A percentile compares a stretch with the other conserved stretches of the same genome.
These are phyloP conservation scores for Agapostemon virescens DNA, from an alignment of 2,888 invertebrate genomes.

Conservation along the genomic window DNA sequence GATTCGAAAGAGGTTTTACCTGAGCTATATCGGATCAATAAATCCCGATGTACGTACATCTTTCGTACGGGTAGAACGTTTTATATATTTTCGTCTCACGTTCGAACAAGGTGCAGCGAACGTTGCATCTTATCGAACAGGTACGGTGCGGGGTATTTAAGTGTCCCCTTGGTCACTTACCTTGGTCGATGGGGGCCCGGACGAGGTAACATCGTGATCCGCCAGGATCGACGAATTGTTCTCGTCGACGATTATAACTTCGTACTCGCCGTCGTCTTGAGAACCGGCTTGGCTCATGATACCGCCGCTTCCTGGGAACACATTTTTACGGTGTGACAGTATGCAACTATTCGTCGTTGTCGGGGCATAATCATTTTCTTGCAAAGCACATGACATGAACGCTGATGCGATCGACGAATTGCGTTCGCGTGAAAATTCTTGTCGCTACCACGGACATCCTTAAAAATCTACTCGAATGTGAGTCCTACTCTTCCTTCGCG, in stretches of 20 bases:
- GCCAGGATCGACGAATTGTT: slow-evolving; percentile 91
- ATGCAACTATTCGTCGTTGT: background rate
- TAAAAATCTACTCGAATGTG: background rate
- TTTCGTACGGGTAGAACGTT: slow-evolving; percentile 48
- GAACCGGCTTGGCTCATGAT: slow-evolving; percentile 79
- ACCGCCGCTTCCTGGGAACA: slow-evolving; percentile 77
- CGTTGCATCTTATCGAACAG: slow-evolving; percentile 34
- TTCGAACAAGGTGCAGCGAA: slow-evolving; percentile 29
- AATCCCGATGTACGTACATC: slow-evolving; percentile 57
- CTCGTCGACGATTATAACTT: slow-evolving; percentile 94
- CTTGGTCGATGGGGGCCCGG: slow-evolving; percentile 91
- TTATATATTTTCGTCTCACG: slow-evolving; percentile 42
- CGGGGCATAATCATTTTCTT: slow-evolving; percentile 18
- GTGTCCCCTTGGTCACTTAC: slow-evolving; percentile 80
- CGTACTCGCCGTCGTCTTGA: slow-evolving; percentile 92
- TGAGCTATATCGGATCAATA: slow-evolving; percentile 61
- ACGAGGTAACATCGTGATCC: slow-evolving; percentile 89
- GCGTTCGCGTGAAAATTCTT: background rate
- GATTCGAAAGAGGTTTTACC: slow-evolving; percentile 58
- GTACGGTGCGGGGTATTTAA: too few relatives aligned
- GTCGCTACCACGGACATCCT: background rate
- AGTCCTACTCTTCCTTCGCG: background rate
- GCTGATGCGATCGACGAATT: slow-evolving; percentile 61
- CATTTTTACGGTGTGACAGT: slow-evolving; percentile 40
- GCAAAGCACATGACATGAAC: slow-evolving; percentile 58